Evolutionary conservation across 2,888 invertebrate genomes (phyloP).

Genomic region (Drosophila suboccidentalis): DNA sequence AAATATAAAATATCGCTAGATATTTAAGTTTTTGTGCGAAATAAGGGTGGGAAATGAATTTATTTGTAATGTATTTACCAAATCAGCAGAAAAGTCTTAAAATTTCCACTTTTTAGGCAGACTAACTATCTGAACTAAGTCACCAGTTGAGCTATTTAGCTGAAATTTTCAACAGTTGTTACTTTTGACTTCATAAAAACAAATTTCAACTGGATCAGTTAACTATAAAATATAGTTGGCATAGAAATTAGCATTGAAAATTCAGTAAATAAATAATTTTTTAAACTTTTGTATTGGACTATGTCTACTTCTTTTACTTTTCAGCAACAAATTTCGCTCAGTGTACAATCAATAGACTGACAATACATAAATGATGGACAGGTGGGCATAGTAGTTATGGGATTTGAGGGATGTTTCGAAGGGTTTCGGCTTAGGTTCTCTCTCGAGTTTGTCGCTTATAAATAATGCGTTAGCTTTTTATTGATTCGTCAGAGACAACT

Average conservation of each 20-base stretch:
- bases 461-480: constrained; percentile 71
- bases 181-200: neutral
- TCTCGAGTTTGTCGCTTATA: constrained; percentile 37
- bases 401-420: constrained; percentile 8
- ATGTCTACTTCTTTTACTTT: neutral
- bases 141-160: neutral
- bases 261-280: too few species aligned
- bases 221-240: neutral
- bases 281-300: too few species aligned
- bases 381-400: neutral
- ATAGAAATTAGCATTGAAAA: neutral
- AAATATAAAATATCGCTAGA: neutral
- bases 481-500: constrained; percentile 53
- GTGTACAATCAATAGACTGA: constrained; percentile 53
- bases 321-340: neutral
- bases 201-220: neutral
- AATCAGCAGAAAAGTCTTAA: neutral
- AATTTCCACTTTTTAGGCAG: neutral
- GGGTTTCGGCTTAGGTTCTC: constrained; percentile 1
- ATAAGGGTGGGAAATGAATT: neutral
- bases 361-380: constrained; percentile 31
- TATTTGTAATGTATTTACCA: neutral
- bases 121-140: constrained; percentile 1
- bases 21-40: neutral
- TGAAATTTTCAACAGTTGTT: neutral